phyloP scores from a whole-genome alignment of 30 jellyfish, hydroid and myxozoan genomes.

The Hydra vulgaris region DNA sequence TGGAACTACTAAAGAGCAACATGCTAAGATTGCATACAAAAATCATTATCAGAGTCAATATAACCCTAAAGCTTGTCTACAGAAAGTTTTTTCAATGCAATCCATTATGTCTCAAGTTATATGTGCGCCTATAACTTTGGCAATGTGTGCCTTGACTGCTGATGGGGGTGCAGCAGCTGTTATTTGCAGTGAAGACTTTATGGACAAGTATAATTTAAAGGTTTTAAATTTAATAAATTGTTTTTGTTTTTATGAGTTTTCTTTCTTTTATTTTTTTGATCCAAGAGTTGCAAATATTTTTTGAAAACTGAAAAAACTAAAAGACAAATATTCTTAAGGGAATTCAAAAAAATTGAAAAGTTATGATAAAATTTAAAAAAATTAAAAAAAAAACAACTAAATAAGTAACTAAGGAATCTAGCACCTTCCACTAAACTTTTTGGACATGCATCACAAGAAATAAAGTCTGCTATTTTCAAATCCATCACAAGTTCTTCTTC shows the following conservation, averaged over 20 bases:
- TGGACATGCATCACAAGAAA: too few relatives aligned
- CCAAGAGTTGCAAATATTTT: too few relatives aligned
- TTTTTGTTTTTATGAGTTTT: too few relatives aligned
- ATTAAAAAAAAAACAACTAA: too few relatives aligned
- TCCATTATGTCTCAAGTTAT: conserved; percentile 43
- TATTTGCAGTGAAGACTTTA: conserved; percentile 80
- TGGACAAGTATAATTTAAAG: conserved; percentile 41
- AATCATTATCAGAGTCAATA: conserved; percentile 76
- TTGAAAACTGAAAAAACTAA: too few relatives aligned
- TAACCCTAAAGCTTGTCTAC: conserved; percentile 81
- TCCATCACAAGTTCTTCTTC: too few relatives aligned
- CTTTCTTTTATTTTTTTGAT: not conserved
- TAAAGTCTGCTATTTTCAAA: too few relatives aligned
- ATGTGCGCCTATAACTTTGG: conserved; percentile 64
- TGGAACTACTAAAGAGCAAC: conserved; percentile 79
- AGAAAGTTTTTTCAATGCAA: conserved; percentile 51
- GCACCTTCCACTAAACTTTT: too few relatives aligned
- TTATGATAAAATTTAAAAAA: too few relatives aligned
- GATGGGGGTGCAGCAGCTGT: conserved; percentile 99
- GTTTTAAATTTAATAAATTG: conserved; percentile 7
- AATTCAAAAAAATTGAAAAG: too few relatives aligned
- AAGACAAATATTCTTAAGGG: too few relatives aligned
- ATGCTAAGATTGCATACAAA: conserved; percentile 77
- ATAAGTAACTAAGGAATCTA: too few relatives aligned
- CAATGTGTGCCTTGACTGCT: conserved; percentile 87